Conservation (phyloP, 2,797 vertebrate species). For the Trichosurus vulpecula region DNA sequence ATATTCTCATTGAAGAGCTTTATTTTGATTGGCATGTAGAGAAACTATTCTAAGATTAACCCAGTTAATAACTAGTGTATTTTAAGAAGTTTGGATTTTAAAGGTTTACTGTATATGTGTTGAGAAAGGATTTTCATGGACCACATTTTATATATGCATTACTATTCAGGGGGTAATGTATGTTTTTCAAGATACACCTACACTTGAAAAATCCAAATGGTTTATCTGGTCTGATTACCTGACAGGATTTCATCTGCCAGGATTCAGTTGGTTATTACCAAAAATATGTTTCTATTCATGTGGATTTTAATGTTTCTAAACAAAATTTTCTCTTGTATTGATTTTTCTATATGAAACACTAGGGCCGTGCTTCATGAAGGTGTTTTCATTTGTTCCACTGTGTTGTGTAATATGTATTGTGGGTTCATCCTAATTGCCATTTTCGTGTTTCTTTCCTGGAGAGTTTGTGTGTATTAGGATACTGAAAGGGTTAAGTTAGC, state of each 20-base stretch:
- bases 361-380: conserved; percentile 54
- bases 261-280: conserved; percentile 69
- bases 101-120: conserved; percentile 75
- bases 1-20: conserved; percentile 58
- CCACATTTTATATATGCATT: conserved; percentile 72
- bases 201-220: conserved; percentile 50
- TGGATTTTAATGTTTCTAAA: conserved; percentile 80
- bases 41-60: conserved; percentile 73
- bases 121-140: conserved; percentile 77
- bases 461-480: conserved; percentile 68
- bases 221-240: conserved; percentile 67
- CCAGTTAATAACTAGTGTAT: conserved; percentile 76
- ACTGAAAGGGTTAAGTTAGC: conserved; percentile 68
- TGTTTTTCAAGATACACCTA: conserved; percentile 66
- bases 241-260: conserved; percentile 74
- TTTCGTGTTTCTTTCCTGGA: conserved; percentile 69
- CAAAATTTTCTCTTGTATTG: conserved; percentile 67
- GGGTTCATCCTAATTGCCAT: conserved; percentile 60
- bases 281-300: conserved; percentile 79
- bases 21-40: conserved; percentile 67
- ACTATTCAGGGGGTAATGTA: conserved; percentile 61
- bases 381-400: conserved; percentile 70
- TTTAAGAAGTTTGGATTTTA: conserved; percentile 76
- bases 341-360: conserved; percentile 71
- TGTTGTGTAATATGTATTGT: conserved; percentile 41